Base-by-base conservation (phyloP, 2,797 vertebrate species). In the Cottoperca gobio region DNA sequence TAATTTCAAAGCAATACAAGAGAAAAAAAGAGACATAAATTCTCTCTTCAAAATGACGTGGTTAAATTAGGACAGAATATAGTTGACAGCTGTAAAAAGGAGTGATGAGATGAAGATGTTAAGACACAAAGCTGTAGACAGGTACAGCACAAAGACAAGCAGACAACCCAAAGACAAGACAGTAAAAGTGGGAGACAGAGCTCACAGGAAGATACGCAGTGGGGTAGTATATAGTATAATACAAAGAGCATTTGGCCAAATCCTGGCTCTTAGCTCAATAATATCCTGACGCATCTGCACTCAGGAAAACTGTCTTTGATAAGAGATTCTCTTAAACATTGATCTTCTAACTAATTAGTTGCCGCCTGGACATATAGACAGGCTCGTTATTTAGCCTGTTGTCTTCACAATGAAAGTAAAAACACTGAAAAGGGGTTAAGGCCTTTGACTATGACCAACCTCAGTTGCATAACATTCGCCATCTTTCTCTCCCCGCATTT, bases 191-290 rank as follows among this genome's bases (percentile, higher is more conserved):
- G 72, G 58, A 86, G 24, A 89, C n/a, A 83, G 12, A 68, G 77
- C 53, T 53, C 54, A 86, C 26, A 88, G 73, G 53, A 49, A 68
- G 62, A 75, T 14, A 60, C 28, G 28, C 35, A 70, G 65, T 24
- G 65, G 48, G 70, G 42, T 73, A 78, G 85, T 89, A 91, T 45
- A 23, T 6, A 17, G 19, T 33, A 23, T 16, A 92, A 93, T 86
- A 89, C 85, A 87, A 83, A 83, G 70, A 78, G 24, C n/a, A n/a
- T n/a, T n/a, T n/a, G 63, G 63, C 70, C 24, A 83, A 79, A 72
- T 26, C 55, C 26, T 52, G 46, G 33, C 62, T 76, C 52, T 9
- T 60, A 64, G 52, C 48, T 53, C 12, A 39, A 59, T 66, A 72
- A 88, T 75, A 73, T 80, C 81, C 54, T 72, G 48, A 82, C 66